phyloP scores from a whole-genome alignment of 2,888 invertebrate genomes.

The Leptarthrus brevirostris region DNA sequence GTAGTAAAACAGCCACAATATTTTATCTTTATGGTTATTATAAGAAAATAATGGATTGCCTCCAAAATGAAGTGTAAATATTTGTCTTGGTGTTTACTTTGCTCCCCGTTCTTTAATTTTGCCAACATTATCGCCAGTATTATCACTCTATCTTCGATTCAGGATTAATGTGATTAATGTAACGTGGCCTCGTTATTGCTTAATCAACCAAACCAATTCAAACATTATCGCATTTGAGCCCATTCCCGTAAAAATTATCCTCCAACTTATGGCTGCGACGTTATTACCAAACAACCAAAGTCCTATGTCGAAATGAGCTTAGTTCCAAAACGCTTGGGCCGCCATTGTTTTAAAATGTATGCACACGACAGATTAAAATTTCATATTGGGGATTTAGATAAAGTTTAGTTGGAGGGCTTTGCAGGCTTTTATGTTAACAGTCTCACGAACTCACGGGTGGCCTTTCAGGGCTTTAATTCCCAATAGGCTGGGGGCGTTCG shows the following conservation, averaged over 20 bases:
- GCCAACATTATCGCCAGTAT: conserved; percentile 13
- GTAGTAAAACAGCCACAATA: background rate
- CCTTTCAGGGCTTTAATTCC: conserved; percentile 2
- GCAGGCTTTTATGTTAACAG: conserved; percentile 12
- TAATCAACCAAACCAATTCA: conserved; percentile 15
- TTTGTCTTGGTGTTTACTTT: background rate
- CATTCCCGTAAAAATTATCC: conserved; percentile 8
- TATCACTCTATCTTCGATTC: conserved; percentile 28
- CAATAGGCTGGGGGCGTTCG: no score
- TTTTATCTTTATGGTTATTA: conserved; percentile 23
- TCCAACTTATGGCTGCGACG: conserved; percentile 4
- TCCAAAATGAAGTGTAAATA: conserved; percentile 13
- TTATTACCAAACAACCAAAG: background rate
- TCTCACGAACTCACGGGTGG: no score
- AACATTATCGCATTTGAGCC: conserved; percentile 6
- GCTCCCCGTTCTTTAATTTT: background rate
- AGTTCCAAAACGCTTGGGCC: background rate
- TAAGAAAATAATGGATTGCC: conserved; percentile 14
- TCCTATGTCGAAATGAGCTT: background rate
- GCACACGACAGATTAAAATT: conserved; percentile 38
- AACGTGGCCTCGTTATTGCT: conserved; percentile 38
- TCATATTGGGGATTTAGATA: conserved; percentile 3
- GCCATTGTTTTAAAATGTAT: conserved; percentile 7
- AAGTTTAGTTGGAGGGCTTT: background rate
- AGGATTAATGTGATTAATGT: conserved; percentile 23